Conservation (phyloP, 2,888 invertebrate genomes). For the Drosophila ochracea region DNA sequence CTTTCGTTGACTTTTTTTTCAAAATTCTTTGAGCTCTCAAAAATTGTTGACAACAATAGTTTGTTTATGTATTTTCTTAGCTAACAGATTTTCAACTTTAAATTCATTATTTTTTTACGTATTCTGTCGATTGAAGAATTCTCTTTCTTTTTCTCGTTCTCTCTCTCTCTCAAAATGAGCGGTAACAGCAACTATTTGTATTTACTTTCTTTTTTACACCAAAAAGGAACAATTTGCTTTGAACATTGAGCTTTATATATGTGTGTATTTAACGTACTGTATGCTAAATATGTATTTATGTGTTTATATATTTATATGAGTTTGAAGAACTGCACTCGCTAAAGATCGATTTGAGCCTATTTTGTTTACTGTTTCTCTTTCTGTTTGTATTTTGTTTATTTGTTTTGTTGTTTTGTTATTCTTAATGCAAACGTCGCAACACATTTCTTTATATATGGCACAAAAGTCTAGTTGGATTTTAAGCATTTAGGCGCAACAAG, state of each 20-base stretch:
- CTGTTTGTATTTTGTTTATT: constrained; percentile 1
- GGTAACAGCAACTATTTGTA: constrained; percentile 50
- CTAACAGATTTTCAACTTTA: constrained; percentile 55
- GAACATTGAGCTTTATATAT: constrained; percentile 75
- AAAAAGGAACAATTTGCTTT: constrained; percentile 79
- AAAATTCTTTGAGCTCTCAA: constrained; percentile 46
- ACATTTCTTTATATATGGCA: constrained; percentile 67
- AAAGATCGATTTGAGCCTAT: constrained; percentile 47
- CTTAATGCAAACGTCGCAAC: constrained; percentile 54
- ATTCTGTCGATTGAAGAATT: constrained; percentile 39
- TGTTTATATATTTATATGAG: constrained; percentile 28
- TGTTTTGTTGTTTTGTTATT: constrained; percentile 33
- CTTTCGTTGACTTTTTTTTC: constrained; percentile 19
- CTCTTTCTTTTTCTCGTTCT: constrained; percentile 12
- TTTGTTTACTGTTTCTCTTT: constrained; percentile 22
- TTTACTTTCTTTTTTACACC: constrained; percentile 35
- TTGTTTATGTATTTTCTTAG: constrained; percentile 29
- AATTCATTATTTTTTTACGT: constrained; percentile 42
- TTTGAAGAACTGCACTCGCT: constrained; percentile 44
- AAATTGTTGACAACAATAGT: constrained; percentile 65
- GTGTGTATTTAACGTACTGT: constrained; percentile 38
- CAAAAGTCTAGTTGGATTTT: constrained; percentile 72
- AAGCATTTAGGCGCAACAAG: constrained; percentile 57
- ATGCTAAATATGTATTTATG: constrained; percentile 42
- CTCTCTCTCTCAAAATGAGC: constrained; percentile 20